Evolutionary conservation across 2,113 vertebrate species (phyloP).

Genomic region (Coptodon rendalli): DNA sequence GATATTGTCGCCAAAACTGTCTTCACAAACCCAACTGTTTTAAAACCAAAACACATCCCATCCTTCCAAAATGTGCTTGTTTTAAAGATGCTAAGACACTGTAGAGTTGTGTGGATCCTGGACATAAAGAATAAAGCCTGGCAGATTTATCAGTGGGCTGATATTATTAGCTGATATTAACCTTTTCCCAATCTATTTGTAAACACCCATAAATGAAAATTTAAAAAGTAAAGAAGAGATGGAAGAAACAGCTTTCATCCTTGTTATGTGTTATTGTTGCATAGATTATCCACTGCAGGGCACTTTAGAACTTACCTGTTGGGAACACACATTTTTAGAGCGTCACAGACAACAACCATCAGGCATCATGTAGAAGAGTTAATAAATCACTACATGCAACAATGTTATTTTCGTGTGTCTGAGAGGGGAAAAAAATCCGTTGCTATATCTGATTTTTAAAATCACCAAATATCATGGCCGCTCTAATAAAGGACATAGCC

Average conservation of each 20-base stretch:
- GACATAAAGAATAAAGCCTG: background rate
- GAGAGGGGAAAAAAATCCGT: background rate
- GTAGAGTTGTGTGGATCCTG: background rate
- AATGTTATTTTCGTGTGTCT: background rate
- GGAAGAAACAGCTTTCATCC: background rate
- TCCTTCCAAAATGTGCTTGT: background rate
- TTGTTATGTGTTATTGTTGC: background rate
- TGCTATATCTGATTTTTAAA: background rate
- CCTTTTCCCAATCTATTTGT: background rate
- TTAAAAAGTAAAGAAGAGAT: background rate
- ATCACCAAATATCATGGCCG: background rate
- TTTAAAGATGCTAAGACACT: background rate
- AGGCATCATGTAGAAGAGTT: background rate
- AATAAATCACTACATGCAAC: background rate
- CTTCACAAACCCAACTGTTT: background rate
- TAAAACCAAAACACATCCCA: background rate
- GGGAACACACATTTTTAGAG: background rate
- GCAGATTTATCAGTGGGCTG: background rate
- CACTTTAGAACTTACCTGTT: background rate
- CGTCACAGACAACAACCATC: background rate
- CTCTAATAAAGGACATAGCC: background rate
- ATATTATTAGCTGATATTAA: background rate
- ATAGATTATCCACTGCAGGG: background rate
- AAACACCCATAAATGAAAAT: background rate
- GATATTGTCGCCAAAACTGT: background rate